phyloP scores from a whole-genome alignment of 1,140 invertebrate genomes.

The Ridgeia piscesae region DNA sequence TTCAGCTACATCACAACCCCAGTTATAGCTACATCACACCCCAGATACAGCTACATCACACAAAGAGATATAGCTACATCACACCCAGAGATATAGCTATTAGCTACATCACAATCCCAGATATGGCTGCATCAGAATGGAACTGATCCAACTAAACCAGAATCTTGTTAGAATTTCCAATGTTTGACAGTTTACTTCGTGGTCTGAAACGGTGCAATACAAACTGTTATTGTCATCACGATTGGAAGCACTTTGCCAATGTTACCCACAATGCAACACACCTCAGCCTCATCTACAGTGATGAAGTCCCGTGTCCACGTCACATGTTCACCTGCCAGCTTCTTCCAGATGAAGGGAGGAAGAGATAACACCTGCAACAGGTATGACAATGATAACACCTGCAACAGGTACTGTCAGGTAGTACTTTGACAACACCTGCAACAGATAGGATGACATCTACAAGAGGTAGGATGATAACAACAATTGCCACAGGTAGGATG shows the following conservation, averaged over 20 bases:
- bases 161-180: too few relatives aligned
- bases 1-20: too few relatives aligned
- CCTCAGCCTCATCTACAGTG: slow-evolving; percentile 54
- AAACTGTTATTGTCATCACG: too few relatives aligned
- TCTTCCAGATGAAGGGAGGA: slow-evolving; percentile 56
- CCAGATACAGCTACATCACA: slow-evolving; percentile 11
- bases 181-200: too few relatives aligned
- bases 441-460: not conserved
- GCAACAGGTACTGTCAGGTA: too few relatives aligned
- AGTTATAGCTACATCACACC: too few relatives aligned
- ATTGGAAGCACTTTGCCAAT: too few relatives aligned
- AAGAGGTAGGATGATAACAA: not conserved
- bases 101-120: not conserved
- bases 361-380: slow-evolving; percentile 48
- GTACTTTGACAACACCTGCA: too few relatives aligned
- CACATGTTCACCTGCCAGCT: slow-evolving; percentile 49
- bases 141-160: too few relatives aligned
- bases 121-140: too few relatives aligned
- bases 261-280: slow-evolving; percentile 27
- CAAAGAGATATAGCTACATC: not conserved
- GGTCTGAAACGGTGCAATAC: too few relatives aligned
- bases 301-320: slow-evolving; percentile 50
- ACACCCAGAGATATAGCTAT: not conserved
- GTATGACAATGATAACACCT: not conserved
- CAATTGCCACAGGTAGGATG: not conserved